Evolutionary conservation across 2,797 vertebrate genomes (phyloP), one percentile per base, ranked within the genome.

Genomic region (Pangasius krempfi): DNA sequence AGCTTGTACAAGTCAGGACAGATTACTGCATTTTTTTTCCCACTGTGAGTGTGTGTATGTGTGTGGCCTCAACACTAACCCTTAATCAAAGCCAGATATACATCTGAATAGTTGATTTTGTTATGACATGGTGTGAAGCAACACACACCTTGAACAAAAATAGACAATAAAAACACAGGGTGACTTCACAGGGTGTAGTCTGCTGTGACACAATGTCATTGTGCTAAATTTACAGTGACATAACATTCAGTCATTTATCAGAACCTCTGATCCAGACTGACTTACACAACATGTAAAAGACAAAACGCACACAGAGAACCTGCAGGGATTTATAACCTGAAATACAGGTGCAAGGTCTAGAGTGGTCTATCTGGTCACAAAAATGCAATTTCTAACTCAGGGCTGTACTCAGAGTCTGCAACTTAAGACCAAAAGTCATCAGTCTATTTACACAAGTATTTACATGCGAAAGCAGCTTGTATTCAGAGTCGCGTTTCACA

Each of bases 171-270:
- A 54, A 27, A 79, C 50, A 79, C 30, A 54, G n/a, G 14, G 47
- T 78, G 27, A 22, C 25, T 47, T 52, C 27, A 16, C 75, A 78
- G 75, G 76, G 76, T 56, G 76, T 8, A 79, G 54, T 58, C 33
- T 25, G 13, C 25, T 52, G 70, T 73, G 47, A 54, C 56, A 60
- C 20, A 8, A 54, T 27, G 79, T 14, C 56, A 14, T 40, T 81
- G 78, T 80, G 14, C 5, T 79, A 20, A 30, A 56, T 80, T 56
- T 80, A 80, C 16, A 56, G 14, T 37, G 66, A 68, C 66, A 7
- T 78, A 2, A 79, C 50, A 79, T 79, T 52, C 12, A 52, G 52
- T 80, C 52, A 80, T 80, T 79, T 54, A 79, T 50, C 44, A 76
- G 22, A 8, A 76, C 40, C 73, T 76, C 40, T 76, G 0, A 76